Conservation (phyloP, 1,140 invertebrate species). For the Cryptotermes secundus region DNA sequence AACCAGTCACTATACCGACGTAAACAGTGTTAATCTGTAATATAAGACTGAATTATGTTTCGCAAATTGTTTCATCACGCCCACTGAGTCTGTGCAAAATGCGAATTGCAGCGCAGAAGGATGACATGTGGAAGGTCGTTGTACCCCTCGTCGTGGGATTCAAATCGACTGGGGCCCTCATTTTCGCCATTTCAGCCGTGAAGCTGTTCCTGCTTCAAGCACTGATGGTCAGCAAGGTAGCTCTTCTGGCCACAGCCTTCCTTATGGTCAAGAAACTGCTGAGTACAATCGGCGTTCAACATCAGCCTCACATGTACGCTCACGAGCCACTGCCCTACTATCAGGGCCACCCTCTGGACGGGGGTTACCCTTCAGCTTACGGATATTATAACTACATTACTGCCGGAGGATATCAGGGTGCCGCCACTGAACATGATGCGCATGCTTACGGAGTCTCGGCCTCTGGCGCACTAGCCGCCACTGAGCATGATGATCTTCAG, state of each 20-base stretch:
- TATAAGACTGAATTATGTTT: no score
- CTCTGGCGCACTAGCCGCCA: not conserved
- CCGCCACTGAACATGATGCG: no score
- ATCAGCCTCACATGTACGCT: not conserved
- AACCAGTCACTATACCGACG: no score
- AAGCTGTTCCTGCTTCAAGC: conserved; percentile 61
- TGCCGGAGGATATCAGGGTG: not conserved
- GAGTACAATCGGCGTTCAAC: not conserved
- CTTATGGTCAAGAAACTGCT: conserved; percentile 55
- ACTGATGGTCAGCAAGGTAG: conserved; percentile 60
- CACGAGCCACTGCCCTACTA: not conserved
- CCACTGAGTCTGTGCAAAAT: no score
- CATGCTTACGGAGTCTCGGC: not conserved
- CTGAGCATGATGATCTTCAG: conserved; percentile 4
- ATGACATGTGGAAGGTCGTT: conserved; percentile 54
- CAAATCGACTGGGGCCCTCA: conserved; percentile 58
- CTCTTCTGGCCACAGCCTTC: conserved; percentile 56
- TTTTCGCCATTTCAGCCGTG: conserved; percentile 57
- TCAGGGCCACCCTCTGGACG: not conserved
- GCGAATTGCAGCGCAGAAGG: not conserved
- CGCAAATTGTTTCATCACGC: no score
- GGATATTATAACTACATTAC: not conserved
- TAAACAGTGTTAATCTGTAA: no score
- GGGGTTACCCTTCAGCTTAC: not conserved
- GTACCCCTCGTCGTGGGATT: conserved; percentile 62